Conservation (phyloP, 2,113 vertebrate genomes). For the Phalacrocorax pelagicus region DNA sequence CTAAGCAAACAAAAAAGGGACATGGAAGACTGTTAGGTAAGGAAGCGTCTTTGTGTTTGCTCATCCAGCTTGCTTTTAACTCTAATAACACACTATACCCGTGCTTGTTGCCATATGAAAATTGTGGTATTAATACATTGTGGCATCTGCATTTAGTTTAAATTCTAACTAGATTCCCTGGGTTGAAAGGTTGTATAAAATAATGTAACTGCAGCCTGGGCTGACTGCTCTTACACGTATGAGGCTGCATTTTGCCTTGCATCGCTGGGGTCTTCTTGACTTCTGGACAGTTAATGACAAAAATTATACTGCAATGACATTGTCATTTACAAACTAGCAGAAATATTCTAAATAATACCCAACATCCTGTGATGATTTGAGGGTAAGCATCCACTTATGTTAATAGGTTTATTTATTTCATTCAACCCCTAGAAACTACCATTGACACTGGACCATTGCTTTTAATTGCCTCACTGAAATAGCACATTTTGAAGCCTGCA, state of each 20-base stretch:
- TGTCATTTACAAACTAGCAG: neutral
- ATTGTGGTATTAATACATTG: neutral
- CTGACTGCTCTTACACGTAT: neutral
- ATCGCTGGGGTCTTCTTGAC: neutral
- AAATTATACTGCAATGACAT: conserved; percentile 31
- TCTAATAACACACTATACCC: neutral
- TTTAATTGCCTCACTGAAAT: conserved; percentile 59
- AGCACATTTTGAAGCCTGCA: conserved; percentile 43
- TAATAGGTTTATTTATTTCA: conserved; percentile 64
- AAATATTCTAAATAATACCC: conserved; percentile 19
- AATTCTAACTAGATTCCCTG: neutral
- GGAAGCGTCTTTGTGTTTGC: neutral
- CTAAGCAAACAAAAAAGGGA: neutral
- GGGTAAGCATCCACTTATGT: conserved; percentile 57
- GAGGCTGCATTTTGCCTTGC: neutral
- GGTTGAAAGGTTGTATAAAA: neutral
- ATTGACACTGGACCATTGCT: conserved; percentile 19
- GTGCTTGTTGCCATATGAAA: neutral
- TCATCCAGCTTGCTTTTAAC: neutral
- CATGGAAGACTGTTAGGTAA: neutral
- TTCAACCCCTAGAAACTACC: conserved; percentile 2
- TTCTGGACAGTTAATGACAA: conserved; percentile 50
- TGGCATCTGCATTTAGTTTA: neutral
- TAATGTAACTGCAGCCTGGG: neutral
- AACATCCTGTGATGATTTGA: conserved; percentile 28